Conservation (phyloP, 1,140 invertebrate species). For the Neotoxoptera formosana region DNA sequence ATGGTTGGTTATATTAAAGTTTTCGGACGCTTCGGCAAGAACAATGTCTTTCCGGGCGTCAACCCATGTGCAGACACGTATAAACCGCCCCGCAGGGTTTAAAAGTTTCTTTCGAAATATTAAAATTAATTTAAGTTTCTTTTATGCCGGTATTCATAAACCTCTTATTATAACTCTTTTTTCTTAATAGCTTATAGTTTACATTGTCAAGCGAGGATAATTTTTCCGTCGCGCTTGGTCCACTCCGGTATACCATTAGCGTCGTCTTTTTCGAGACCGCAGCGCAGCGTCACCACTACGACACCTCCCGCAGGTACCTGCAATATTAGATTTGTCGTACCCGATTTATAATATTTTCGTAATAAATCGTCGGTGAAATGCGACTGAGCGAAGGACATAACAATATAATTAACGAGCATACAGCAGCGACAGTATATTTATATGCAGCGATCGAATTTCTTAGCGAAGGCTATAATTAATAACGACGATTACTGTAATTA, state of each 20-base stretch:
- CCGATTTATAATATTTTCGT: neutral
- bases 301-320: neutral
- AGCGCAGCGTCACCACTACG: neutral
- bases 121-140: conserved; percentile 57
- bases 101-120: conserved; percentile 43
- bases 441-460: neutral
- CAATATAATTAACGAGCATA: neutral
- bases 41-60: neutral
- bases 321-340: neutral
- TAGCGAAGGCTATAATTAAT: neutral
- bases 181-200: neutral
- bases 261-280: neutral
- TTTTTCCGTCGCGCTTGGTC: neutral
- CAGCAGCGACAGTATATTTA: too few relatives aligned
- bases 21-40: neutral
- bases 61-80: conserved; percentile 8
- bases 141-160: conserved; percentile 1
- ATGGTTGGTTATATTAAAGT: neutral
- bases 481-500: neutral
- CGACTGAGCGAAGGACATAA: neutral
- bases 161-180: neutral
- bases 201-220: neutral
- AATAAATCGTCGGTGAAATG: neutral
- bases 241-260: neutral
- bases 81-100: neutral